Base-by-base conservation (phyloP, 2,797 vertebrate genomes). In the Clarias laeviceps region DNA sequence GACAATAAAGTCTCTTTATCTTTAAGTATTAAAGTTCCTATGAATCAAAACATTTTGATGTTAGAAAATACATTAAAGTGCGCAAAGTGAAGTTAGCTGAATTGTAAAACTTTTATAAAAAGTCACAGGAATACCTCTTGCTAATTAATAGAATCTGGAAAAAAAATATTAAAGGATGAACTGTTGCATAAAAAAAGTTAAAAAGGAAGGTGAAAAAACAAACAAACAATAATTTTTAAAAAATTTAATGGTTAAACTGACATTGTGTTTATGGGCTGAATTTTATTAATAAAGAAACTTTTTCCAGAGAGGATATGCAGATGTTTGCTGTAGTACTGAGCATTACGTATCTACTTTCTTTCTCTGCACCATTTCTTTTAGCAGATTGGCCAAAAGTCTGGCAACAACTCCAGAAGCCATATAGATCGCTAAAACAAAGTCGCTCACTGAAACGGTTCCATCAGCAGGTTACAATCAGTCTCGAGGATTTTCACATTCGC, bases 391-490 rank as follows among this genome's bases (percentile, higher is more conserved):
- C 5, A 37, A 59, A n/a, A 0, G 3, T 15, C 4, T 37, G 34
- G n/a, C 59, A 45, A 20, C 3, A 17, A n/a, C 2, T 8, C 12
- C 37, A 2, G 37, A 27, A 65, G n/a, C 37, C 2, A 40, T 78
- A 61, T 4, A 61, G 76, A 62, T 15, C 12, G 57, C 17, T 62
- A 27, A 20, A 50, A 45, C 15, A 45, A 59, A 77, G 56, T 77
- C n/a, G 45, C 72, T 17, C 45, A 27, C 5, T 57, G 54, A 29
- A 34, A 22, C 57, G 40, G 77, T 62, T 37, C 29, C 57, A 40
- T 62, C 34, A 40, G 76, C 76, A 40, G 9, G 61, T 79, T 62
- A n/a, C 76, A 79, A 59, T n/a, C 76, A n/a, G 76, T 40, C 56
- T 34, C 27, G 2, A 5, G 29, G 1, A 61, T 62, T 40, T 40